Evolutionary conservation across 2,888 invertebrate genomes (phyloP).

Genomic region (Trachelus troglodyta): DNA sequence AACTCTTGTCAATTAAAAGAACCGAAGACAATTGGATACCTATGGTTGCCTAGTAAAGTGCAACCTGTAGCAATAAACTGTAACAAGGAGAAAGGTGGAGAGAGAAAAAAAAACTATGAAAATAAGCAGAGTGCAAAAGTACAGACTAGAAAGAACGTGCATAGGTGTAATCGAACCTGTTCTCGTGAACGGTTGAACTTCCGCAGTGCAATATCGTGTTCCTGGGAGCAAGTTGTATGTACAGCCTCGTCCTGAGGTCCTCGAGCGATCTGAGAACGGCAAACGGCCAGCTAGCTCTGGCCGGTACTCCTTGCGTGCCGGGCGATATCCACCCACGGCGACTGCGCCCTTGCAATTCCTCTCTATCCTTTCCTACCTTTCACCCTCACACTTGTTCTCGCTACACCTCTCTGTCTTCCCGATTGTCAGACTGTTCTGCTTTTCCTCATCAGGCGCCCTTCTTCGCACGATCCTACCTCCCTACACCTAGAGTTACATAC

Average conservation of each 20-base stretch:
- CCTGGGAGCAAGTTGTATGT: slow-evolving; percentile 1
- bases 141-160: background rate
- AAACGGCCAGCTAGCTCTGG: slow-evolving; percentile 61
- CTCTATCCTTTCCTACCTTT: background rate
- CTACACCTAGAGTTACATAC: background rate
- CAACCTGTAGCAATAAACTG: background rate
- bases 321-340: slow-evolving; percentile 57
- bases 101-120: slow-evolving; percentile 2
- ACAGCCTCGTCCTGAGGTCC: slow-evolving; percentile 11
- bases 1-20: background rate
- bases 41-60: background rate
- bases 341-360: slow-evolving; percentile 49
- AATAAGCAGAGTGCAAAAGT: slow-evolving; percentile 7
- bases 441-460: background rate
- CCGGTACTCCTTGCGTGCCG: slow-evolving; percentile 59
- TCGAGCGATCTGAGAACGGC: slow-evolving; percentile 18
- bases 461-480: background rate
- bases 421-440: background rate
- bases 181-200: background rate
- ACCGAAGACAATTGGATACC: background rate
- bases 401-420: background rate
- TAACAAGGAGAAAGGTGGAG: background rate
- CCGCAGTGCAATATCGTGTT: slow-evolving; percentile 1
- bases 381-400: background rate
- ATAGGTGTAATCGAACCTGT: background rate